These are phyloP conservation scores for Drosophila tropicalis DNA, from an alignment of 1,140 invertebrate species.

Conservation along the genomic window DNA sequence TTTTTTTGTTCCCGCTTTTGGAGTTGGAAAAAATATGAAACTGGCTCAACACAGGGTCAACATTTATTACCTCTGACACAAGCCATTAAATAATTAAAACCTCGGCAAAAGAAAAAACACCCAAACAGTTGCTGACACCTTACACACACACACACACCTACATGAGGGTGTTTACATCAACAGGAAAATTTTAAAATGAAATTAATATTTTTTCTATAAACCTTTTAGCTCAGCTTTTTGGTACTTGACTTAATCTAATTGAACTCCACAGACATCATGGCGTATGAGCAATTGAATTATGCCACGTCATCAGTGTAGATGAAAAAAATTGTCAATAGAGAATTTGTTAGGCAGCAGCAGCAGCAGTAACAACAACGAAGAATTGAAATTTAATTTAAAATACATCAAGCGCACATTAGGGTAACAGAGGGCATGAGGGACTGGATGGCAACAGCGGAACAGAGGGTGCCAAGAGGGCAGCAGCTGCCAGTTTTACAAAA, in stretches of 20 bases:
- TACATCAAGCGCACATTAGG: conserved; percentile 65
- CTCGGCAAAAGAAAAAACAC: conserved; percentile 43
- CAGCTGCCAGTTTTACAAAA: conserved; percentile 61
- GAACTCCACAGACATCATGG: conserved; percentile 42
- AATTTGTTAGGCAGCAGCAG: conserved; percentile 23
- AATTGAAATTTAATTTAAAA: conserved; percentile 76
- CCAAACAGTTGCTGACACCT: conserved; percentile 41
- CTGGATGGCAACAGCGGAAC: neutral
- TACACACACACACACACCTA: conserved; percentile 6
- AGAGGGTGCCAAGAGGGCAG: neutral
- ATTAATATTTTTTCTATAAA: conserved; percentile 68
- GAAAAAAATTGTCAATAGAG: conserved; percentile 23
- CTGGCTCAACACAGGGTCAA: conserved; percentile 18
- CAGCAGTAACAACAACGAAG: conserved; percentile 1
- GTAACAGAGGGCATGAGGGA: neutral
- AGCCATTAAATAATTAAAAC: conserved; percentile 75
- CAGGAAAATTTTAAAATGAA: conserved; percentile 47
- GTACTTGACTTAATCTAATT: conserved; percentile 53
- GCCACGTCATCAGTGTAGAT: conserved; percentile 9
- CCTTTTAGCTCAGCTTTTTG: conserved; percentile 61
- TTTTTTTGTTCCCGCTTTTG: conserved; percentile 38
- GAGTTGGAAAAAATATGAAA: neutral
- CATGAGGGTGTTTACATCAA: conserved; percentile 38
- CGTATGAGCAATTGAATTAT: conserved; percentile 67
- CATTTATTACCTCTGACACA: conserved; percentile 77